Conservation (phyloP, 2,113 vertebrate species). For the Eira barbara region DNA sequence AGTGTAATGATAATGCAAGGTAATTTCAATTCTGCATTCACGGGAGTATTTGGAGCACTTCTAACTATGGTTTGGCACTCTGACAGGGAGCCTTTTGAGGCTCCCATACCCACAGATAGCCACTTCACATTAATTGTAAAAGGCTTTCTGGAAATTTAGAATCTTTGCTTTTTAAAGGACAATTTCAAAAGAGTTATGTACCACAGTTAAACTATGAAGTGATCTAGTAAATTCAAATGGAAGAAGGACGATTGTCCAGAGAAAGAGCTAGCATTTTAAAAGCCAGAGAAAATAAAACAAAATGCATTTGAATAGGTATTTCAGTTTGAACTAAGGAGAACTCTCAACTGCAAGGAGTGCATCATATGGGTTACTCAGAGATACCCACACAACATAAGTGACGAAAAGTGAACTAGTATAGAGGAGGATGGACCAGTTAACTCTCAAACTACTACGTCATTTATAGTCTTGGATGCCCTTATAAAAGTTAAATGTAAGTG, state of each 20-base stretch:
- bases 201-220: neutral
- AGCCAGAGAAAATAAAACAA: neutral
- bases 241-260: neutral
- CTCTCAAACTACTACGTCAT: neutral
- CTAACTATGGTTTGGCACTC: neutral
- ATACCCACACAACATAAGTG: neutral
- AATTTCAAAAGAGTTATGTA: conserved; percentile 16
- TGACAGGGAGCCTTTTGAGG: neutral
- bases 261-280: neutral
- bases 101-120: neutral
- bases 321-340: neutral
- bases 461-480: neutral
- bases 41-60: neutral
- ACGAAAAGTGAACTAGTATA: neutral
- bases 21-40: neutral
- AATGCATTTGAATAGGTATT: neutral
- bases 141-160: conserved; percentile 46
- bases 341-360: neutral
- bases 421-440: neutral
- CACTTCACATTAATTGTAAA: conserved; percentile 7
- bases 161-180: conserved; percentile 39
- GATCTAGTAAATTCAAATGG: neutral
- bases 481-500: neutral
- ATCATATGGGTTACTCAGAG: neutral
- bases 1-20: neutral